Percentiles rank a stretch among this genome's conserved stretches.
Evolutionary conservation across 2,797 vertebrate genomes (phyloP).

Genomic region (Lacerta agilis): DNA sequence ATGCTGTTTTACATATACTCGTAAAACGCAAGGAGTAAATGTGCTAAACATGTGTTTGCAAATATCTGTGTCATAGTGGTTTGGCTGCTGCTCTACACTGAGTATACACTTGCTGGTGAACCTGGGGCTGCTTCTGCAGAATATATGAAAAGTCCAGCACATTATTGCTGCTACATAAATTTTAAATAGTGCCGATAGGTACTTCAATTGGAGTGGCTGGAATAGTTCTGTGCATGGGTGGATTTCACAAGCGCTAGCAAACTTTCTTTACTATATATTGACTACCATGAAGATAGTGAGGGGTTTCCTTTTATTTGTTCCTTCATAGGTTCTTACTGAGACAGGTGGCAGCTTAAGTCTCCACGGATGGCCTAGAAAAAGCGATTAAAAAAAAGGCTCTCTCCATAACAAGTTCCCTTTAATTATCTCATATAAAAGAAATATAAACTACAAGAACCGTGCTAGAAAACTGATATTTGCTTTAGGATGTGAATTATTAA

Average conservation of each 20-base stretch:
- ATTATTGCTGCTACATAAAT: background rate
- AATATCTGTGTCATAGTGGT: background rate
- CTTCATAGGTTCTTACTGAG: background rate
- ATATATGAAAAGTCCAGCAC: background rate
- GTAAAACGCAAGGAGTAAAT: background rate
- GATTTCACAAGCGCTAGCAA: background rate
- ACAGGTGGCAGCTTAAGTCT: background rate
- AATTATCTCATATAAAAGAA: background rate
- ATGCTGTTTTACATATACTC: background rate
- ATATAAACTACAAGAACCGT: background rate
- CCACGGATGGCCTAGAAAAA: background rate
- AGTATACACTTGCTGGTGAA: background rate
- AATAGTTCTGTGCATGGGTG: background rate
- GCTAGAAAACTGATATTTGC: constrained; percentile 22
- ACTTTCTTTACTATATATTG: background rate
- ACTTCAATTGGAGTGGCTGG: background rate
- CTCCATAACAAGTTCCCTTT: background rate
- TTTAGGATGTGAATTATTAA: constrained; percentile 45
- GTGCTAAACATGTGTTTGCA: background rate
- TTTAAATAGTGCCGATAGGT: background rate
- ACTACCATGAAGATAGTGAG: background rate
- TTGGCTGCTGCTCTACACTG: background rate
- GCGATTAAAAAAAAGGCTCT: background rate
- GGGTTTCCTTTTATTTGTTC: background rate
- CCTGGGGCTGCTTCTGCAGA: background rate